These are phyloP conservation scores for Zoanthus sansibaricus DNA, from an alignment of 92 coral and sea anemone genomes.

Conservation along the genomic window DNA sequence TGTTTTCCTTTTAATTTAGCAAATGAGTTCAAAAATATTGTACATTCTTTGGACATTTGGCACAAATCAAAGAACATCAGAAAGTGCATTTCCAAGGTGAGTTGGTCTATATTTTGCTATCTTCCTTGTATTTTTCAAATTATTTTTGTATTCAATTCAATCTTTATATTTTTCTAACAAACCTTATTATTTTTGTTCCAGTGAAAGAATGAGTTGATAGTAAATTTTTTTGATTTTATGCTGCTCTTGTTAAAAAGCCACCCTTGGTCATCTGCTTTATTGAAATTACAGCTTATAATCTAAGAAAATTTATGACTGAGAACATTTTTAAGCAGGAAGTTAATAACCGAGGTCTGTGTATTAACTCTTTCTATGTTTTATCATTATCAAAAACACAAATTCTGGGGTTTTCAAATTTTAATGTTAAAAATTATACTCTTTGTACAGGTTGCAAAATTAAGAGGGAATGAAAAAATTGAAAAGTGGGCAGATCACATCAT, in stretches of 20 bases:
- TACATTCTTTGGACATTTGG: slow-evolving; percentile 39
- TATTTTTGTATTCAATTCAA: background rate
- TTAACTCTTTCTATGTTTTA: background rate
- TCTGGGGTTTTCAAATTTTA: background rate
- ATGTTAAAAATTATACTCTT: background rate
- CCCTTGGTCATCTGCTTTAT: no score
- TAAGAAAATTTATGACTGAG: background rate
- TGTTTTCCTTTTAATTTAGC: background rate
- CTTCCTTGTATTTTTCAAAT: background rate
- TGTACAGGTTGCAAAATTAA: slow-evolving; percentile 21
- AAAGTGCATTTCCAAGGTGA: slow-evolving; percentile 31
- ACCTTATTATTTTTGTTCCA: background rate
- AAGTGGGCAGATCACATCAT: slow-evolving; percentile 35
- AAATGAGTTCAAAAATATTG: slow-evolving; percentile 21
- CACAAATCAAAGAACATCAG: slow-evolving; percentile 44
- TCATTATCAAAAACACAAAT: background rate
- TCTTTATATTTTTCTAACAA: no score
- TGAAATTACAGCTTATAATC: no score
- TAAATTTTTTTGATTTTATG: no score
- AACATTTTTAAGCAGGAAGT: background rate
- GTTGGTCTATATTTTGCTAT: background rate
- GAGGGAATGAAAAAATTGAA: slow-evolving; percentile 34
- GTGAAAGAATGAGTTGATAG: background rate
- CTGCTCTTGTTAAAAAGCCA: no score
- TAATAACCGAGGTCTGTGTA: background rate